Percentiles rank a stretch among this genome's conserved stretches.
Evolutionary conservation across 2,797 vertebrate genomes (phyloP).

Genomic region (Tiaroga cobitis): DNA sequence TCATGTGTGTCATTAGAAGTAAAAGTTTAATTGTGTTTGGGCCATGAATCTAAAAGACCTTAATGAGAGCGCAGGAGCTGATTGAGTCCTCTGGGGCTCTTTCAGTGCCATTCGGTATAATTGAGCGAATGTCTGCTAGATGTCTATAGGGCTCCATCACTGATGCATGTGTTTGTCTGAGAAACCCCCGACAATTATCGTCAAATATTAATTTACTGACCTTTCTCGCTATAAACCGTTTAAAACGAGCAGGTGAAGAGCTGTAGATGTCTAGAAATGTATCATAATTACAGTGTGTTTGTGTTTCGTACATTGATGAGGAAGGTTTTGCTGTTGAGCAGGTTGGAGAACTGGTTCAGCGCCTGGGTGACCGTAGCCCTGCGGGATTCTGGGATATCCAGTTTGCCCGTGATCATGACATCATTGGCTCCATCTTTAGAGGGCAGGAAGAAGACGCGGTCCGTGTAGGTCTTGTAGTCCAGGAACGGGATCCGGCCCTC

Average conservation of each 20-base stretch:
- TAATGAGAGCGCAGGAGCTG: slow-evolving; percentile 29
- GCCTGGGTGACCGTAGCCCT: slow-evolving; percentile 85
- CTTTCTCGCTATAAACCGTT: background rate
- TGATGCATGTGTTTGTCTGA: background rate
- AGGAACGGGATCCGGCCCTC: slow-evolving; percentile 94
- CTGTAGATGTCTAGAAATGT: background rate
- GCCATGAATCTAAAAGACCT: slow-evolving; percentile 31
- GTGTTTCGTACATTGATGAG: slow-evolving; percentile 78
- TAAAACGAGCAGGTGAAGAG: slow-evolving; percentile 3
- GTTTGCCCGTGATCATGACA: slow-evolving; percentile 94
- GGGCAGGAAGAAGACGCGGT: slow-evolving; percentile 96
- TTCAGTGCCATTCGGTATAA: slow-evolving; percentile 22
- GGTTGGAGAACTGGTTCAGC: slow-evolving; percentile 97
- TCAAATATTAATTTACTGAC: slow-evolving; percentile 19
- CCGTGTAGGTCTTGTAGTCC: slow-evolving; percentile 97
- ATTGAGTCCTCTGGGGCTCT: slow-evolving; percentile 19
- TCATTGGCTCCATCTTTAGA: slow-evolving; percentile 97
- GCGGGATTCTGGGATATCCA: slow-evolving; percentile 91
- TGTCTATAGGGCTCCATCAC: slow-evolving; percentile 7
- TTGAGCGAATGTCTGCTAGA: slow-evolving; percentile 2
- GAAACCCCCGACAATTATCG: slow-evolving; percentile 19
- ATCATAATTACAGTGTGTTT: slow-evolving; percentile 8
- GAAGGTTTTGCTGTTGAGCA: slow-evolving; percentile 98
- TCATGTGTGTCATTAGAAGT: slow-evolving; percentile 25
- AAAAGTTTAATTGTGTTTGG: slow-evolving; percentile 30